These are phyloP conservation scores for Spatulosminthurus flaviceps DNA, from an alignment of 2,888 invertebrate genomes.

Conservation along the genomic window DNA sequence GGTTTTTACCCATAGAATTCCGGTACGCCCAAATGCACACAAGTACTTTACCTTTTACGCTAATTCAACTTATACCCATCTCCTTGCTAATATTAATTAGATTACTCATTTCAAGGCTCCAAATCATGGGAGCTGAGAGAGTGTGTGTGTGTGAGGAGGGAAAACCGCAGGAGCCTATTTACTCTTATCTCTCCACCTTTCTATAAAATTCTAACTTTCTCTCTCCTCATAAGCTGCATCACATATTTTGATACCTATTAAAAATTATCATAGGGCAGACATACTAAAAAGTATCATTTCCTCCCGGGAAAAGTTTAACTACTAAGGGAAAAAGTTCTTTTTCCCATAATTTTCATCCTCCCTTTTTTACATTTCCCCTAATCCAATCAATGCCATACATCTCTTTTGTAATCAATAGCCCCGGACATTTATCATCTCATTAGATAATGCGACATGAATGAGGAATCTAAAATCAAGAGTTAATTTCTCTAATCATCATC, in stretches of 20 bases:
- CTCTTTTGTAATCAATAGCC: background rate
- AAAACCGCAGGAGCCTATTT: background rate
- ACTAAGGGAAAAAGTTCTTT: background rate
- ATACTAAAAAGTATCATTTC: too few species aligned
- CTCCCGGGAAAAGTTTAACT: too few species aligned
- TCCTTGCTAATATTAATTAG: background rate
- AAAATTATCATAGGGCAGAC: too few species aligned
- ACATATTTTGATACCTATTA: background rate
- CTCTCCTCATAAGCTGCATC: too few species aligned
- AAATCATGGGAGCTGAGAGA: background rate
- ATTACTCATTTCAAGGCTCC: background rate
- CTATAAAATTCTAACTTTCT: too few species aligned
- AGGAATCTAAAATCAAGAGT: slow-evolving; percentile 8
- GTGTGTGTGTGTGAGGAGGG: background rate
- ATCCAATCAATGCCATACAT: too few species aligned
- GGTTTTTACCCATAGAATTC: background rate
- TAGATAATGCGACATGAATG: background rate
- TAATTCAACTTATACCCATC: background rate
- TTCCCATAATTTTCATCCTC: background rate
- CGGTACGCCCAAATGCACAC: background rate
- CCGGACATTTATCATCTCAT: background rate
- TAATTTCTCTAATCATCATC: slow-evolving; percentile 43
- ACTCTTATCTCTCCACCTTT: background rate
- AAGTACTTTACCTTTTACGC: background rate
- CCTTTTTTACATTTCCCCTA: too few species aligned